Evolutionary conservation across 1,140 invertebrate genomes (phyloP).

Genomic region (Copidosoma floridanum): DNA sequence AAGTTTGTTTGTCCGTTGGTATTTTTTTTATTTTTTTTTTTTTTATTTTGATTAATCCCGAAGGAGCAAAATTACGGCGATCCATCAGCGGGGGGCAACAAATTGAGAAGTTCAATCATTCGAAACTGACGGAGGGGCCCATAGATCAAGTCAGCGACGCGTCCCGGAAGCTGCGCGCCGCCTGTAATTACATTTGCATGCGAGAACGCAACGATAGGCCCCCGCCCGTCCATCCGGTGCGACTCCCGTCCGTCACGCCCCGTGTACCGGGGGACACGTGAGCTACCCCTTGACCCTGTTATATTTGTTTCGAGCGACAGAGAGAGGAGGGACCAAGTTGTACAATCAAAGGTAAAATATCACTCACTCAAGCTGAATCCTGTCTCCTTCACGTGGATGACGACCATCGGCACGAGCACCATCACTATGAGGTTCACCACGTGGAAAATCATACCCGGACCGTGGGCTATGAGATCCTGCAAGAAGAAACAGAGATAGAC

Average conservation of each 20-base stretch:
- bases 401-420: slow-evolving; percentile 75
- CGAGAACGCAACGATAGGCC: slow-evolving; percentile 23
- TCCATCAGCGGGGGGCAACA: not conserved
- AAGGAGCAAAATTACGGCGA: slow-evolving; percentile 31
- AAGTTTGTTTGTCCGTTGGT: too few relatives aligned
- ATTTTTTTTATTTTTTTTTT: too few relatives aligned
- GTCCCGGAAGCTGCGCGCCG: too few relatives aligned
- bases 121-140: slow-evolving; percentile 5
- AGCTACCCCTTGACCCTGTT: too few relatives aligned
- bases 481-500: too few relatives aligned
- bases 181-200: slow-evolving; percentile 47
- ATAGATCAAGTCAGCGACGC: slow-evolving; percentile 36
- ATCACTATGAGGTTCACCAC: slow-evolving; percentile 75
- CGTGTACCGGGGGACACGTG: too few relatives aligned
- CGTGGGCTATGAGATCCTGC: slow-evolving; percentile 70
- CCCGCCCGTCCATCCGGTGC: too few relatives aligned
- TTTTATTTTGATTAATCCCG: slow-evolving; percentile 8
- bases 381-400: slow-evolving; percentile 71
- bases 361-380: slow-evolving; percentile 77
- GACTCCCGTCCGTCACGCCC: too few relatives aligned
- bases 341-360: too few relatives aligned
- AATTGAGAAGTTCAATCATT: slow-evolving; percentile 32
- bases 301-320: too few relatives aligned
- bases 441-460: slow-evolving; percentile 69
- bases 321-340: too few relatives aligned